phyloP scores from a whole-genome alignment of 2,113 vertebrate genomes.

The Cervus canadensis region DNA sequence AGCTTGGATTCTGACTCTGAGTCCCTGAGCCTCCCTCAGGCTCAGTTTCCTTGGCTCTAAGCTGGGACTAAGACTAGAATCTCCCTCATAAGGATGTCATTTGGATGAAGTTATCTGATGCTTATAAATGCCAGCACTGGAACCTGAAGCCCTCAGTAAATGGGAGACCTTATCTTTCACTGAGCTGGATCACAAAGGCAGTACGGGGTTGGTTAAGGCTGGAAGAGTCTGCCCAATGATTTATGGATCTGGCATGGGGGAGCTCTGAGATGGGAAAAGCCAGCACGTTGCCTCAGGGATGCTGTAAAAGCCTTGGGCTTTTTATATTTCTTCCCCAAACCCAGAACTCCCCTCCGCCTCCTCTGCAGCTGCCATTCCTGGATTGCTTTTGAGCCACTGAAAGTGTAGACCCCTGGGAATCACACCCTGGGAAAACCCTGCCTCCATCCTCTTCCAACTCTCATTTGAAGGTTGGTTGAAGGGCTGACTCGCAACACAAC shows the following conservation, averaged over 20 bases:
- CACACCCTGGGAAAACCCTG: constrained; percentile 4
- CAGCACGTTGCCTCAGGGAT: neutral
- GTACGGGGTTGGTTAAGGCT: neutral
- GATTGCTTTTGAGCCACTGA: neutral
- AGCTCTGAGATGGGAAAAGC: neutral
- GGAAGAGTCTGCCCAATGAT: neutral
- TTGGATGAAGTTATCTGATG: neutral
- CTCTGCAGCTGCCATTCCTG: neutral
- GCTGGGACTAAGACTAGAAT: neutral
- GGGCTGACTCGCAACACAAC: neutral
- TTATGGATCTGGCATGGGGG: neutral
- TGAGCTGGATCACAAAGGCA: neutral
- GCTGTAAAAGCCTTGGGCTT: neutral
- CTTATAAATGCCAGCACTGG: neutral
- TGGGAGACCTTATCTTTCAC: neutral
- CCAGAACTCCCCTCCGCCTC: neutral
- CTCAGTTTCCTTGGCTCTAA: neutral
- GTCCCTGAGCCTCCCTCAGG: neutral
- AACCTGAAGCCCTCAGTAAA: neutral
- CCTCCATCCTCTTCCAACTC: neutral
- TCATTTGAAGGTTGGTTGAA: constrained; percentile 28
- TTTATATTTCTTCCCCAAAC: neutral
- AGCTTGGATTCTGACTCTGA: neutral
- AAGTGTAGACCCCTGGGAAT: neutral
- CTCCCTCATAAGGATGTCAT: neutral